phyloP scores from a whole-genome alignment of 2,113 vertebrate species.

The Otocyon megalotis region DNA sequence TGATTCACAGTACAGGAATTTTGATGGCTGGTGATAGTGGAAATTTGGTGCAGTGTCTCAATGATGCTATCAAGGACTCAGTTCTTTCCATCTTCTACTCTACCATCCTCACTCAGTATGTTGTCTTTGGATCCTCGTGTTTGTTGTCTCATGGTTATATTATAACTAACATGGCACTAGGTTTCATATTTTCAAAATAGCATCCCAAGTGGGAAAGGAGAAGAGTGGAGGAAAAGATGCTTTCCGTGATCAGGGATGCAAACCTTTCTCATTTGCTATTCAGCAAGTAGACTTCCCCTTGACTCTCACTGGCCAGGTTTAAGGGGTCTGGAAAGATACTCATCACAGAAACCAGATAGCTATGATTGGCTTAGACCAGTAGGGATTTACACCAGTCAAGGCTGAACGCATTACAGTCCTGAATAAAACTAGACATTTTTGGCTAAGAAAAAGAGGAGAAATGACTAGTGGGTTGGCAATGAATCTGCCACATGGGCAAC shows the following conservation, averaged over 20 bases:
- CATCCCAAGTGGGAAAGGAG: background rate
- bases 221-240: background rate
- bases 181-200: background rate
- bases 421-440: slow-evolving; percentile 5
- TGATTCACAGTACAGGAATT: background rate
- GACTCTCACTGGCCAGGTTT: background rate
- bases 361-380: background rate
- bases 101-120: background rate
- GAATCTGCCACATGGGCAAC: background rate
- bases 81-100: background rate
- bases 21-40: background rate
- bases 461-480: background rate
- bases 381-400: background rate
- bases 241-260: background rate
- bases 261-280: background rate
- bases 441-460: background rate
- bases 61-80: background rate
- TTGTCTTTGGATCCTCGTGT: background rate
- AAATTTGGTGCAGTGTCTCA: background rate
- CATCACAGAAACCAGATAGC: background rate
- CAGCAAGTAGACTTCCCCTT: background rate
- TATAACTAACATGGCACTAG: background rate
- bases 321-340: background rate
- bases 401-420: background rate
- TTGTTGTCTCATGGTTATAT: background rate